Conservation (phyloP, 2,888 invertebrate genomes). For the Xanthia togata region DNA sequence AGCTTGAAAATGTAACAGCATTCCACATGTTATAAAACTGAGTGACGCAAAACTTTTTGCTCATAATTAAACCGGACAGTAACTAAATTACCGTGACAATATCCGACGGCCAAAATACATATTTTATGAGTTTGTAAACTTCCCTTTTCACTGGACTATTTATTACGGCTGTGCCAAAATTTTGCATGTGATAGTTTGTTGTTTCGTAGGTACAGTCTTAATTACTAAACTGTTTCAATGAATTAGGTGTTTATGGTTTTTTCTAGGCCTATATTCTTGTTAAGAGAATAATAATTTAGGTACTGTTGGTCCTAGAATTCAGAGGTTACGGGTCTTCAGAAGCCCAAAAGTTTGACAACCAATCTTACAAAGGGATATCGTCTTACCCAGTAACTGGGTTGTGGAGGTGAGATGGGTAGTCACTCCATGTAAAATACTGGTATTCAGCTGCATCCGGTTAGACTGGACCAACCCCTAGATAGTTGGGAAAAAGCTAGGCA, state of each 20-base stretch:
- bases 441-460: too few species aligned
- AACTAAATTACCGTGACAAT: slow-evolving; percentile 36
- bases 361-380: too few species aligned
- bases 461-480: too few species aligned
- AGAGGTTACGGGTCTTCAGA: too few species aligned
- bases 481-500: too few species aligned
- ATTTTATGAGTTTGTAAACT: slow-evolving; percentile 39
- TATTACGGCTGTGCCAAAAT: background rate
- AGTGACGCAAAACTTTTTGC: slow-evolving; percentile 34
- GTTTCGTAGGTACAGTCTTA: background rate
- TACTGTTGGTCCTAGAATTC: too few species aligned
- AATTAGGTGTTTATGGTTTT: background rate
- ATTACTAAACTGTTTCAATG: background rate
- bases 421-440: too few species aligned
- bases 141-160: slow-evolving; percentile 14
- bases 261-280: background rate
- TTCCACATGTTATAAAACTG: slow-evolving; percentile 1
- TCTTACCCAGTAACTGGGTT: too few species aligned
- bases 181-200: background rate
- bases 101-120: slow-evolving; percentile 31
- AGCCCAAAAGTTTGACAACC: too few species aligned
- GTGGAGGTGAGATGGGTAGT: too few species aligned
- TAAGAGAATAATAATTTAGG: too few species aligned
- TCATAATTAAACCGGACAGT: slow-evolving; percentile 16
- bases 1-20: slow-evolving; percentile 3